Conservation (phyloP, 2,113 vertebrate species). For the Spea bombifrons region DNA sequence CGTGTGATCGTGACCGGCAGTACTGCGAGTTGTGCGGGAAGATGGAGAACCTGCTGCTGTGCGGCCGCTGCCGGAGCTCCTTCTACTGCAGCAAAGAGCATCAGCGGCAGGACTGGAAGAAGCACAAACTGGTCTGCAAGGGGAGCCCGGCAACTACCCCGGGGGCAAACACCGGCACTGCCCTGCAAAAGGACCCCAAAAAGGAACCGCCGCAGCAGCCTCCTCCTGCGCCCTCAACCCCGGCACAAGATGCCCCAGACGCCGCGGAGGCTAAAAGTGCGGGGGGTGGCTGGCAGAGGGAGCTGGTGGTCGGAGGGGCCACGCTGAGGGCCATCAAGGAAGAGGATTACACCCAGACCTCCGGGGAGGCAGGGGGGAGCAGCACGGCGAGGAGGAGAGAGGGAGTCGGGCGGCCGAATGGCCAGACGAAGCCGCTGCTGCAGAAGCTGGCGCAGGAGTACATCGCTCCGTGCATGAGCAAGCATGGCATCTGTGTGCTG, state of each 20-base stretch:
- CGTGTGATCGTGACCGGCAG: slow-evolving; percentile 70
- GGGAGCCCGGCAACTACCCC: slow-evolving; percentile 49
- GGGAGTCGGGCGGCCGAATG: slow-evolving; percentile 66
- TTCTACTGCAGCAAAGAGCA: slow-evolving; percentile 96
- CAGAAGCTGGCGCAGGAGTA: slow-evolving; percentile 84
- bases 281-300: slow-evolving; percentile 18
- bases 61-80: slow-evolving; percentile 86
- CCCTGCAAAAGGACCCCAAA: background rate
- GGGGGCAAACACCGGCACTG: background rate
- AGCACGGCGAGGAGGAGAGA: background rate
- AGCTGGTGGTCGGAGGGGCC: slow-evolving; percentile 26
- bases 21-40: slow-evolving; percentile 92
- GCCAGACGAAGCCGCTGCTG: slow-evolving; percentile 76
- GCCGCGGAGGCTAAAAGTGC: background rate
- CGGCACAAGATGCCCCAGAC: background rate
- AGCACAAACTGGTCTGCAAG: slow-evolving; percentile 86
- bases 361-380: slow-evolving; percentile 4
- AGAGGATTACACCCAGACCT: slow-evolving; percentile 57
- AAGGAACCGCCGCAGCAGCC: background rate
- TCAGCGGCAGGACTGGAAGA: slow-evolving; percentile 93
- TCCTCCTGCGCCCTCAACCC: slow-evolving; percentile 32
- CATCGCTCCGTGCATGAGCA: slow-evolving; percentile 90
- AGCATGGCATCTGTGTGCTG: slow-evolving; percentile 90
- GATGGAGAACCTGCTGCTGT: slow-evolving; percentile 92
- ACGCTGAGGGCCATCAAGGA: slow-evolving; percentile 49